These are phyloP conservation scores for Cylindroiulus punctatus DNA, from an alignment of 2,888 invertebrate genomes.

Conservation along the genomic window DNA sequence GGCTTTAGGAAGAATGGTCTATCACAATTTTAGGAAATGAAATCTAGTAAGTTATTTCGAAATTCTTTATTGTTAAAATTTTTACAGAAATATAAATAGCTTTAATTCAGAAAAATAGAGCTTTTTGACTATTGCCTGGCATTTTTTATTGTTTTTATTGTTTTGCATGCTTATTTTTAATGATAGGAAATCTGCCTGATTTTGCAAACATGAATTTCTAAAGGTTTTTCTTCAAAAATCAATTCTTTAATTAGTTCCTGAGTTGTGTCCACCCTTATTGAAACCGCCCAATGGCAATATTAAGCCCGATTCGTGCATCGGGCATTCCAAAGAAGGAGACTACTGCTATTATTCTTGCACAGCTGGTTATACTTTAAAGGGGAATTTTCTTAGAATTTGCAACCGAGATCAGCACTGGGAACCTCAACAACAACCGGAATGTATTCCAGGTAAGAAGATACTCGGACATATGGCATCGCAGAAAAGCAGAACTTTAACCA, in stretches of 20 bases:
- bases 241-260: conserved; percentile 31
- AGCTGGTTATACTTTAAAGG: conserved; percentile 70
- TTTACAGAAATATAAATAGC: not conserved
- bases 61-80: not conserved
- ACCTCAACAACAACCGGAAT: conserved; percentile 49
- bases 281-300: conserved; percentile 35
- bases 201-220: not conserved
- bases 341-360: conserved; percentile 69
- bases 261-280: conserved; percentile 24
- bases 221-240: not conserved
- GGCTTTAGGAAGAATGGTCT: too few species aligned
- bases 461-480: not conserved
- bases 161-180: not conserved
- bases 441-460: conserved; percentile 14
- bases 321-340: conserved; percentile 48
- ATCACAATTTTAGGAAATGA: not conserved
- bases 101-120: not conserved
- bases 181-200: not conserved
- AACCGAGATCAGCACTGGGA: conserved; percentile 69
- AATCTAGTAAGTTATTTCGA: not conserved
- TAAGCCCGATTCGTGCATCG: conserved; percentile 43
- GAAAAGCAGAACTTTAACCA: too few species aligned
- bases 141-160: not conserved
- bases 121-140: conserved; percentile 8
- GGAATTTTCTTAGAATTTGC: conserved; percentile 70